Evolutionary conservation across 1,140 invertebrate species (phyloP).

Genomic region (Drosophila parvula): DNA sequence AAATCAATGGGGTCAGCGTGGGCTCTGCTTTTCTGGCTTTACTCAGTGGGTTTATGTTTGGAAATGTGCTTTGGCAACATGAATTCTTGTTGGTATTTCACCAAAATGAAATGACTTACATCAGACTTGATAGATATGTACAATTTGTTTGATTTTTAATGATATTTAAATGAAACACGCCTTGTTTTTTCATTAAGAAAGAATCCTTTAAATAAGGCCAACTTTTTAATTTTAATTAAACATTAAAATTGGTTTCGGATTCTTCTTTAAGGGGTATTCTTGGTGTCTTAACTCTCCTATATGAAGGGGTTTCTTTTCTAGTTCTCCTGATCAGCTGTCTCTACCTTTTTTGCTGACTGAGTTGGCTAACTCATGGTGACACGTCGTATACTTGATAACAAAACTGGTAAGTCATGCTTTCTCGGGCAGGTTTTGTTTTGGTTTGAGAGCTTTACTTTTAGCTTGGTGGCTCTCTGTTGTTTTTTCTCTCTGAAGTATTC

Average conservation of each 20-base stretch:
- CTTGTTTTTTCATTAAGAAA: no score
- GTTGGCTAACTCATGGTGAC: constrained; percentile 13
- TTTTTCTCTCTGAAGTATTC: background rate
- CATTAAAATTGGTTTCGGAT: background rate
- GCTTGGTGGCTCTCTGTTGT: background rate
- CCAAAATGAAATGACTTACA: background rate
- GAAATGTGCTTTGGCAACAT: background rate
- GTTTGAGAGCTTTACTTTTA: constrained; percentile 20
- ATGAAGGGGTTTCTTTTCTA: background rate
- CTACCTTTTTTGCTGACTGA: constrained; percentile 4
- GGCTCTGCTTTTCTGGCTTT: background rate
- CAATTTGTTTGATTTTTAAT: background rate
- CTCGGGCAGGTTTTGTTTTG: constrained; percentile 23
- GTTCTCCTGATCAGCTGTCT: background rate
- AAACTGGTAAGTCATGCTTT: constrained; percentile 18
- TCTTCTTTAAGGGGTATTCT: background rate
- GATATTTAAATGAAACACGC: no score
- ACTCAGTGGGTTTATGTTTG: background rate
- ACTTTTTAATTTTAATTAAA: background rate
- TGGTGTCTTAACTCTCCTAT: background rate
- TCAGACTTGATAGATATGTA: background rate
- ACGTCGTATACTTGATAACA: constrained; percentile 6
- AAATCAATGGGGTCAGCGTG: constrained; percentile 1
- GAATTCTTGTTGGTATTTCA: background rate
- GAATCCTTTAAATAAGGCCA: background rate